Base-by-base conservation (phyloP, 2,113 vertebrate genomes). In the Coreoperca whiteheadi region DNA sequence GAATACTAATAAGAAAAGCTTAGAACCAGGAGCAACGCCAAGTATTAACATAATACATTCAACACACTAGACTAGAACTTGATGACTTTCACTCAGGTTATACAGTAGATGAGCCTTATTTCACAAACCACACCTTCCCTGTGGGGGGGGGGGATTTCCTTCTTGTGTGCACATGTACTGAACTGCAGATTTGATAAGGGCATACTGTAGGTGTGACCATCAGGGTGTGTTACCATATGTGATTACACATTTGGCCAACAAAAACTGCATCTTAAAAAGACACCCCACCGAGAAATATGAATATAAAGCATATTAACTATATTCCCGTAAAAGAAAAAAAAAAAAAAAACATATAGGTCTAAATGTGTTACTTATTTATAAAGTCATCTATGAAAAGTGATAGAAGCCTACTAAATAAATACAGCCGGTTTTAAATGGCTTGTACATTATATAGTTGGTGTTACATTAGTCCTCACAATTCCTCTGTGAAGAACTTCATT, bases 181-280 rank as follows among this genome's bases (percentile, higher is more conserved):
- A 30, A 21, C 23, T 77, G 53, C 20, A 30, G 7, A 30, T 12
- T 11, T 30, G 23, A 53, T 28, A 43, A 78, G 43, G 51, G 32
- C 20, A 46, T 61, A 74, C 12, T 18, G 18, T 30, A 60, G 79
- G 76, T 80, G 83, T 63, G 75, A 51, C 39, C 16, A 54, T 15
- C 20, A 15, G 59, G 20, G 66, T 71, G 70, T 66, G 51, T 50
- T 25, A 54, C 6, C 21, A 37, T 25, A 39, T 37, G 28, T 81
- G 15, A 64, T 30, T 11, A 16, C 11, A 63, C 8, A 23, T 64
- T 37, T 28, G 16, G 5, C 23, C n/a, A 50, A n/a, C 10, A 14
- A 9, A 39, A 37, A 56, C 41, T 18, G 43, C 23, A 64, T 64
- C 8, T 64, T 8, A 25, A 34, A 37, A 39, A 39, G 1, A 15